These are phyloP conservation scores for Ostrea denselamellosa DNA, from an alignment of 1,140 invertebrate species.

Conservation along the genomic window DNA sequence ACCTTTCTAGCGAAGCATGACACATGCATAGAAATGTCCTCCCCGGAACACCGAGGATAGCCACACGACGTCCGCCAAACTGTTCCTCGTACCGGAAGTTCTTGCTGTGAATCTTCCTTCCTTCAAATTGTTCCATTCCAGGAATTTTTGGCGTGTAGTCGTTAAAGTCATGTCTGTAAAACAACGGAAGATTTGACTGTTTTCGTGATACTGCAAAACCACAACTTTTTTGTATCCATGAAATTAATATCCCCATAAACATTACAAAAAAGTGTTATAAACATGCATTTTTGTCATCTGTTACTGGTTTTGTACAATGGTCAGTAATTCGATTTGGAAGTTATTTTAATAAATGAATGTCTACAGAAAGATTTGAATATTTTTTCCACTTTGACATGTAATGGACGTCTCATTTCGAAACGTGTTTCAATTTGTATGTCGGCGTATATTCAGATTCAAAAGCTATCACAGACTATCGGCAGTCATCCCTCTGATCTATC, in stretches of 20 bases:
- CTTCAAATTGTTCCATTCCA: slow-evolving; percentile 88
- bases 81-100: slow-evolving; percentile 87
- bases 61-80: slow-evolving; percentile 84
- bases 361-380: background rate
- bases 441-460: too few relatives aligned
- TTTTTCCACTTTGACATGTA: background rate
- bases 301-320: background rate
- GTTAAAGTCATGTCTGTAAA: slow-evolving; percentile 23
- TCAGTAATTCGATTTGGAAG: background rate
- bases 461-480: too few relatives aligned
- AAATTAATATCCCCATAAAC: background rate
- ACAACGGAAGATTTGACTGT: background rate
- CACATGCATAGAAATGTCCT: slow-evolving; percentile 89
- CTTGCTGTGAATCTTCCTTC: slow-evolving; percentile 88
- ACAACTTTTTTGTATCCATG: background rate
- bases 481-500: too few relatives aligned
- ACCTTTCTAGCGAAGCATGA: slow-evolving; percentile 79
- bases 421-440: too few relatives aligned
- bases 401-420: too few relatives aligned
- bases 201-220: background rate
- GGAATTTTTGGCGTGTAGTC: slow-evolving; percentile 80
- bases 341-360: background rate
- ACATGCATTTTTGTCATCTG: too few relatives aligned
- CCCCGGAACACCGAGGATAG: slow-evolving; percentile 91
- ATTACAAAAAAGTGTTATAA: too few relatives aligned